These are phyloP conservation scores for Megalops cyprinoides DNA, from an alignment of 2,797 vertebrate species.

Conservation along the genomic window DNA sequence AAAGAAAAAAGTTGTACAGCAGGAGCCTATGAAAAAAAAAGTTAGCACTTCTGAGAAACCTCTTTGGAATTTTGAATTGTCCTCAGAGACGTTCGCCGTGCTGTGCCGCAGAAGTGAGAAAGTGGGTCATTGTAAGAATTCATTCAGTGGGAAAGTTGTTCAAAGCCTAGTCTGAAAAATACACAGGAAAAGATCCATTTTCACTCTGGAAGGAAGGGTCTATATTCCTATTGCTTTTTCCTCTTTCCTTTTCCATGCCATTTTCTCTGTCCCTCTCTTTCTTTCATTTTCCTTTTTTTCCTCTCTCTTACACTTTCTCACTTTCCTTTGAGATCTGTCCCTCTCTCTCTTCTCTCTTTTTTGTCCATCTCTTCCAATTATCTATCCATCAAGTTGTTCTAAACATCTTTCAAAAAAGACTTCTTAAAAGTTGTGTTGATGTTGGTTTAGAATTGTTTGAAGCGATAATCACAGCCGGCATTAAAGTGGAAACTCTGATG, in stretches of 20 bases:
- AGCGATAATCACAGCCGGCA: too few species aligned
- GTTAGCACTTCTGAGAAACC: not conserved
- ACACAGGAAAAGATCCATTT: not conserved
- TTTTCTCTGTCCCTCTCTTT: not conserved
- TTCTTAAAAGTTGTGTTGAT: too few species aligned
- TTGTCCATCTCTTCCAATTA: not conserved
- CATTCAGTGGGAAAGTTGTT: not conserved
- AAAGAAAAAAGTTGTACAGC: not conserved
- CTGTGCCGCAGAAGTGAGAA: not conserved
- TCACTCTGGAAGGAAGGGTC: not conserved
- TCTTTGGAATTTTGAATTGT: not conserved
- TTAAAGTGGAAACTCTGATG: too few species aligned
- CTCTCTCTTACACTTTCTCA: not conserved
- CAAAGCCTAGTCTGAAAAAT: not conserved
- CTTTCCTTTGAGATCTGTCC: not conserved
- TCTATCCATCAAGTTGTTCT: not conserved
- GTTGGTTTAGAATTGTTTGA: too few species aligned
- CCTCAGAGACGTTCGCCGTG: not conserved
- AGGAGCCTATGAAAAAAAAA: not conserved
- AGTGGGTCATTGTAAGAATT: not conserved
- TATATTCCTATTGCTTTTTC: not conserved
- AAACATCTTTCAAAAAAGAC: too few species aligned
- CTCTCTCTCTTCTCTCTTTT: too few species aligned
- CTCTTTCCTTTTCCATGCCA: not conserved
- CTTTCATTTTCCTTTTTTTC: not conserved